Percentiles rank a stretch among this genome's conserved stretches.
phyloP scores from a whole-genome alignment of 2,113 vertebrate species.

The Nipponia nippon region DNA sequence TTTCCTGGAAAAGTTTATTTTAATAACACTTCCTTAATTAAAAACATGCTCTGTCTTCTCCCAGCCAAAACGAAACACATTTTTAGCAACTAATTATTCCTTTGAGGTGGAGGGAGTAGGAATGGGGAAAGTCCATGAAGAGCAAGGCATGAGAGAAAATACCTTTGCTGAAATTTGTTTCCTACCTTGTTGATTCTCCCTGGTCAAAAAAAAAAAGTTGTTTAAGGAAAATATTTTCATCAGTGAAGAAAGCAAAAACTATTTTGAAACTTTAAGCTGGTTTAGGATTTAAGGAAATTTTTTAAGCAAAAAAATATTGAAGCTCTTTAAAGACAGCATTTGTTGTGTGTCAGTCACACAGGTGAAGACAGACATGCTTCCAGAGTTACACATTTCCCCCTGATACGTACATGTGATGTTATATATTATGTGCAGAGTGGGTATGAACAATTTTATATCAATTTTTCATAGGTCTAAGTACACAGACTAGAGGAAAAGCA shows the following conservation, averaged over 20 bases:
- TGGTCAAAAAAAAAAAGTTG: background rate
- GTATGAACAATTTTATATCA: background rate
- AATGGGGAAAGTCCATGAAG: background rate
- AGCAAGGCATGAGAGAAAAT: background rate
- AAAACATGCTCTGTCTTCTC: slow-evolving; percentile 55
- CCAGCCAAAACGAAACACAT: slow-evolving; percentile 32
- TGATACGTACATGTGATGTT: background rate
- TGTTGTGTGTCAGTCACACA: background rate
- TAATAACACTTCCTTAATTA: slow-evolving; percentile 51
- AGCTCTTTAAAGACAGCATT: background rate
- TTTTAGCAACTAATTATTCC: slow-evolving; percentile 41
- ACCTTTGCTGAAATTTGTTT: background rate
- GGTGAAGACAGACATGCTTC: background rate
- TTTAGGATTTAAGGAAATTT: background rate
- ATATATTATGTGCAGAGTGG: background rate
- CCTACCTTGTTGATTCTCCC: background rate
- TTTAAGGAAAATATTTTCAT: background rate
- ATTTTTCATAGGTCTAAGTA: background rate
- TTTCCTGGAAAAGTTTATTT: slow-evolving; percentile 51
- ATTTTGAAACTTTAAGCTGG: background rate
- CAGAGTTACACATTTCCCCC: background rate
- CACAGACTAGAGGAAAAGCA: background rate
- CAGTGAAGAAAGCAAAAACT: background rate
- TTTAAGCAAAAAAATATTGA: no score
- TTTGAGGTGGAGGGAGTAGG: slow-evolving; percentile 20